Evolutionary conservation across 2,113 vertebrate genomes (phyloP).

Genomic region (Struthidea cinerea): DNA sequence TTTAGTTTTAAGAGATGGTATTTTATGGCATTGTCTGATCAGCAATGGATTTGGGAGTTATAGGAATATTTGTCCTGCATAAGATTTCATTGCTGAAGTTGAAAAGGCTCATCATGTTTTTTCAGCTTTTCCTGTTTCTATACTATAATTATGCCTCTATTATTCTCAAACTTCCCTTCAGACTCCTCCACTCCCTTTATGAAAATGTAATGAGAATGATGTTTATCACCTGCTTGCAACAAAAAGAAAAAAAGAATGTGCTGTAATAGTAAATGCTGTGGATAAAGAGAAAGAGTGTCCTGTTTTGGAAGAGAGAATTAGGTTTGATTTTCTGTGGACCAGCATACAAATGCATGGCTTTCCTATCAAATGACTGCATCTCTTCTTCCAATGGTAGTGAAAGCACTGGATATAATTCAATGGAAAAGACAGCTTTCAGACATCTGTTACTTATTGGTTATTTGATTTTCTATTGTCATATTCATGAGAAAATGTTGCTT

Average conservation of each 20-base stretch:
- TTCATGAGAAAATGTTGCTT: not conserved
- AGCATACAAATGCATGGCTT: not conserved
- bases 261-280: not conserved
- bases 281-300: not conserved
- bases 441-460: not conserved
- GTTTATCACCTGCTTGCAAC: not conserved
- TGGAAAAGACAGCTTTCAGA: not conserved
- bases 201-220: not conserved
- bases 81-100: not conserved
- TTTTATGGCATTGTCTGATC: not conserved
- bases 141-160: not conserved
- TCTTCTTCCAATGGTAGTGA: not conserved
- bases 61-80: not conserved
- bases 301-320: not conserved
- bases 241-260: not conserved
- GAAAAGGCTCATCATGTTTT: not conserved
- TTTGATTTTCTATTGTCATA: not conserved
- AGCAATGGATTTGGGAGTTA: not conserved
- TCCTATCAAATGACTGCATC: not conserved
- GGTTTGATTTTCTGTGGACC: not conserved
- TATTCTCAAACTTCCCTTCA: not conserved
- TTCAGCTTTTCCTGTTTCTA: not conserved
- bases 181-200: not conserved
- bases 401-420: not conserved
- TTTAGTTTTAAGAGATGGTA: not conserved